Base-by-base conservation (phyloP, 2,113 vertebrate species). In the Hipposideros armiger region DNA sequence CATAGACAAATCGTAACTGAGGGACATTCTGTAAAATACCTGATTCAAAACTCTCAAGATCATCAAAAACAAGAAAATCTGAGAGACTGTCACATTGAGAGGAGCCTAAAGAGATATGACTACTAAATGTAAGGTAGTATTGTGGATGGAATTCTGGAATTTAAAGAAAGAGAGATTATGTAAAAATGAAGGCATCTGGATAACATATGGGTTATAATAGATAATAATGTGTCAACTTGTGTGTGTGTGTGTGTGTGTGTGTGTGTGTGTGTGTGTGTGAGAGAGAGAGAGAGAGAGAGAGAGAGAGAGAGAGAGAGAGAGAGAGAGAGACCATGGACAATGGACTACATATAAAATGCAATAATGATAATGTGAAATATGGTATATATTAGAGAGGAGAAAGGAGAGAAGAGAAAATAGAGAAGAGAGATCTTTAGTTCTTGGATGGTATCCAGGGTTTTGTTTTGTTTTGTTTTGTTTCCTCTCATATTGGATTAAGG, bases 401-500 rank as follows among this genome's bases (percentile, higher is more conserved):
- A 3, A 85, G 7, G 5, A 30, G 40, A 16, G 4, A 66, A 15
- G 50, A 50, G 8, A 30, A 45, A 19, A 20, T 20, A 28, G 52
- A 30, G 54, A 19, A 20, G 28, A 28, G 52, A 66, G 2, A 86
- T 66, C 64, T 30, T 74, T 73, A 62, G 3, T 73, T 78, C 54
- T 90, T 92, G 56, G 26, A 56, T 52, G 60, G 4, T 52, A 11
- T 50, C 45, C 20, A 90, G 47, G 84, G 45, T 5, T 85, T 88
- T 72, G 2, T 47, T 76, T 56, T 42, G n/a, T 40, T 47, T 50
- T 56, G 74, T 93, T 56, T 54, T 28, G 60, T 91, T 77, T 86
- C 24, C 42, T 81, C 54, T 72, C 88, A 81, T 84, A 94, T 36
- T 95, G 22, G 36, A 95, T 94, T 93, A 93, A 62, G 0, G 7